Evolutionary conservation across 1,140 invertebrate genomes (phyloP), one percentile per base, ranked within the genome.

Genomic region (Apolygus lucorum): DNA sequence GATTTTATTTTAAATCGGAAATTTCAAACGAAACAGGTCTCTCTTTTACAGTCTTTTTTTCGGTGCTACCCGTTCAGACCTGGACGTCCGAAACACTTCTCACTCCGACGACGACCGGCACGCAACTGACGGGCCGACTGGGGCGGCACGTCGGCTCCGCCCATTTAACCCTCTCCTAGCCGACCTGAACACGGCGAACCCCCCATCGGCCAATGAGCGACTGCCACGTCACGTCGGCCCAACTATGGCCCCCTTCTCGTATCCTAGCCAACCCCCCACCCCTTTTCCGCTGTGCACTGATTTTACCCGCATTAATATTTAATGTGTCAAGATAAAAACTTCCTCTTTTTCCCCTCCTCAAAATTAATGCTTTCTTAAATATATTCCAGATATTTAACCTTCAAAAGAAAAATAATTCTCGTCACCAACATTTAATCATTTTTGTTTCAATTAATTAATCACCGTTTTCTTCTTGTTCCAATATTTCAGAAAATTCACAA

Each of bases 271-370:
- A 66, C 27, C 64, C 27, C 29, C 29, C 29, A 66, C 64, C 28
- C 28, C 28, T 21, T n/a, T 17, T 42, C 29, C 28, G n/a, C 64
- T 28, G 13, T 66, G 54, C 54, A 59, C 54, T 34, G 64, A 66
- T 66, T 66, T 66, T 28, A 28, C 28, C 29, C 64, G 29, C 64
- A 66, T 66, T 66, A 66, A 66, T 66, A 66, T 66, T 66, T 66
- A 66, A 66, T 66, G n/a, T 34, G 64, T 63, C 62, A 25, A 63
- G 62, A 63, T 63, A 63, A 63, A 63, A 63, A 63, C 27, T 25
- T 21, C 52, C 62, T 17, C 27, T 27, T 27, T 63, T 27, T 63
- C 62, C 62, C 21, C 27, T 1, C n/a, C n/a, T n/a, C n/a, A 63
- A 63, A 63, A 63, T 63, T 63, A 63, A 63, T 63, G 26, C 62